These are phyloP conservation scores for Melitaea cinxia DNA, from an alignment of 1,140 invertebrate genomes.

Conservation along the genomic window DNA sequence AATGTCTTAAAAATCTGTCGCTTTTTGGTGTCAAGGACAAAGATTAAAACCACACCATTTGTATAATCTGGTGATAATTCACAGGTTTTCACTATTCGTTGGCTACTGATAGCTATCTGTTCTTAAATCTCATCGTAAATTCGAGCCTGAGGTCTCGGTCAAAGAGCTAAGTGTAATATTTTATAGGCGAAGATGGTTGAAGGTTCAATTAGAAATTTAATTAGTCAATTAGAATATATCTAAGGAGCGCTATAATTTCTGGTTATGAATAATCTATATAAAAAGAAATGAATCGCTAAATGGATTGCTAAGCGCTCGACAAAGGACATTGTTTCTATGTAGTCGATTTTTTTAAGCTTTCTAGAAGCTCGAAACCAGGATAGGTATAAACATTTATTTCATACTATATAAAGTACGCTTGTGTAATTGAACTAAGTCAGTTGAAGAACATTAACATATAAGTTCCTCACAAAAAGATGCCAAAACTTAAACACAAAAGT, in stretches of 20 bases:
- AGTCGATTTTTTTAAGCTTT: too few species aligned
- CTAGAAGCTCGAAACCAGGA: too few species aligned
- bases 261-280: not conserved
- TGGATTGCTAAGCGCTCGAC: too few species aligned
- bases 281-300: too few species aligned
- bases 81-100: conserved; percentile 5
- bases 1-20: not conserved
- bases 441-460: too few species aligned
- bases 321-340: too few species aligned
- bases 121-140: conserved; percentile 8
- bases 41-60: conserved; percentile 13
- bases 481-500: too few species aligned
- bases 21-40: conserved; percentile 6
- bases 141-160: not conserved
- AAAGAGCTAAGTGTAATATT: conserved; percentile 12
- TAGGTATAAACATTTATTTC: too few species aligned
- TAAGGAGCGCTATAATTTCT: not conserved
- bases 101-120: conserved; percentile 12
- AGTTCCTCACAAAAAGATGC: too few species aligned
- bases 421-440: too few species aligned
- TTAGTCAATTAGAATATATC: not conserved
- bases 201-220: not conserved
- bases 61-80: conserved; percentile 15
- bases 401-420: too few species aligned
- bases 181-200: not conserved